phyloP scores from a whole-genome alignment of 2,113 vertebrate species.

The Pelvicachromis taeniatus region DNA sequence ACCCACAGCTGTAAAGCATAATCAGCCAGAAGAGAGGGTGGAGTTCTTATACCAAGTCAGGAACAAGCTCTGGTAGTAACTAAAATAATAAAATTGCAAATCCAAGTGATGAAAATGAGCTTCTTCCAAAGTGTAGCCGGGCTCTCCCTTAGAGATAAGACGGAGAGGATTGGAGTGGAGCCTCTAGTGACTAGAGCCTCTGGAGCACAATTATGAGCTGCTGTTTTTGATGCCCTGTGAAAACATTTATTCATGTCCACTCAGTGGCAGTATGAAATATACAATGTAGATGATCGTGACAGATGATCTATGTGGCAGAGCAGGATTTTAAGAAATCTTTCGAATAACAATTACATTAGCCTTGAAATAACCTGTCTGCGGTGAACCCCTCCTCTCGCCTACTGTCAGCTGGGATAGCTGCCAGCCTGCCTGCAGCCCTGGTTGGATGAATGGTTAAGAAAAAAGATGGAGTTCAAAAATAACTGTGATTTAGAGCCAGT shows the following conservation, averaged over 20 bases:
- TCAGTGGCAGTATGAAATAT: background rate
- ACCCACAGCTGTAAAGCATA: background rate
- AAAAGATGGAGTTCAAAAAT: background rate
- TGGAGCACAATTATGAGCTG: background rate
- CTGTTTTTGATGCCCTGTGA: background rate
- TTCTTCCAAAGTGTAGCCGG: background rate
- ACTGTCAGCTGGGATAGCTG: background rate
- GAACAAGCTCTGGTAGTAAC: background rate
- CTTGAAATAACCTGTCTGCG: background rate
- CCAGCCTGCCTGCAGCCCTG: background rate
- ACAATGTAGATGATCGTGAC: too few species aligned
- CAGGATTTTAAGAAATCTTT: background rate
- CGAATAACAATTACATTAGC: background rate
- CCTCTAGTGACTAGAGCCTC: background rate
- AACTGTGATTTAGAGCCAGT: background rate
- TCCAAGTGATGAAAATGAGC: background rate
- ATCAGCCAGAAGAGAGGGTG: background rate
- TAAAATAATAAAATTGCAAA: background rate
- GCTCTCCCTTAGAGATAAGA: background rate
- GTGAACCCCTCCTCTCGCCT: background rate
- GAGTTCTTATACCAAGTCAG: background rate
- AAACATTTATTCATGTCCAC: background rate
- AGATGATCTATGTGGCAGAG: background rate
- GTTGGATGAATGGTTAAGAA: background rate
- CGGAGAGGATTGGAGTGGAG: background rate